Base-by-base conservation (phyloP, 1,140 invertebrate genomes). In the Doryteuthis pealeii region DNA sequence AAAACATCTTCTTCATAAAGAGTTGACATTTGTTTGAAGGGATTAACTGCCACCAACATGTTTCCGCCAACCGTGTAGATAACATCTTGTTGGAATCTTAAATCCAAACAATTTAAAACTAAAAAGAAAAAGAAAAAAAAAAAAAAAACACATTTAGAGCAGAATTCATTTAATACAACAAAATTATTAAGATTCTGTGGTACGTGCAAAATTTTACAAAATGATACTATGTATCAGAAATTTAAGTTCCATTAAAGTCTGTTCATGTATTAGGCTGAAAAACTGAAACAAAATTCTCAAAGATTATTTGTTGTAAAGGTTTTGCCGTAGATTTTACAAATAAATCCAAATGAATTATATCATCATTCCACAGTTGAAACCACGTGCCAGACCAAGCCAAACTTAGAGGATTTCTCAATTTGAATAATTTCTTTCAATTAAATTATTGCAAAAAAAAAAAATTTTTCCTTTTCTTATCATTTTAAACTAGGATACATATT, bases 1-100 rank as follows among this genome's bases (percentile, higher is more conserved):
- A 58, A n/a, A 58, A 58, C 18, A n/a, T 58, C 54, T 58, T 58
- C 15, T 18, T 18, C 18, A 58, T 86, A 86, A 0, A 86, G 73
- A 66, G 81, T 30, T 26, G 70, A 67, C 4, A 83, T 68, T 28
- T 77, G 72, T 40, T 73, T 79, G 75, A 84, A 86, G 5, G 85
- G 85, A 69, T 86, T 86, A 1, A 85, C 72, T 32, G 85, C 82
- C 1, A 86, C 74, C 8, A 86, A 70, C 1, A 82, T 84, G 35
- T 74, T 78, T 32, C 83, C 82, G 30, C 83, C 83, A 12, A 70
- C 65, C 0, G 83, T 86, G 79, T 86, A 86, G 74, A 80, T 80
- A 28, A 69, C n/a, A 65, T 79, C 76, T 14, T 70, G 15, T 12
- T 32, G 15, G 78, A 79, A 86, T 68, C 84, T 78, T 31, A 71